Percentiles rank a stretch among this genome's conserved stretches.
Evolutionary conservation across 1,140 invertebrate species (phyloP).

Genomic region (Drosophila bocqueti): DNA sequence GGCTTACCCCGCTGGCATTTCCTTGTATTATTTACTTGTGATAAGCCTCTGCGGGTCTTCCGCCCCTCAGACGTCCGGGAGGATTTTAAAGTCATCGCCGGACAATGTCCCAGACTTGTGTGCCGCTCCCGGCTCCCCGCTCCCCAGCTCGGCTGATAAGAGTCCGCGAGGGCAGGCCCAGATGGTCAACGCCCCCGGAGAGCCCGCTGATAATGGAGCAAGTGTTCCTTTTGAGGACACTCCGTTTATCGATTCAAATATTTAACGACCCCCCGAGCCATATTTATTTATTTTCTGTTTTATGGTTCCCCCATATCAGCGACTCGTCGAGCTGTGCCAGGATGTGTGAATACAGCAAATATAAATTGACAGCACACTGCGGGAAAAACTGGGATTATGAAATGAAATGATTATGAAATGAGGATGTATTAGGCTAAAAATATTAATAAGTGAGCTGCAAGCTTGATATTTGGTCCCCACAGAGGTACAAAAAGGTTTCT

Average conservation of each 20-base stretch:
- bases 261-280: conserved; percentile 14
- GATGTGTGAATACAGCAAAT: conserved; percentile 22
- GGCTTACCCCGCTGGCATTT: conserved; percentile 32
- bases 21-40: conserved; percentile 68
- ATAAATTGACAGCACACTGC: background rate
- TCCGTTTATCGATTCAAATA: conserved; percentile 24
- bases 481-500: too few relatives aligned
- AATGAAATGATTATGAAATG: too few relatives aligned
- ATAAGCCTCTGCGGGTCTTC: conserved; percentile 79
- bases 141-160: conserved; percentile 53
- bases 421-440: too few relatives aligned
- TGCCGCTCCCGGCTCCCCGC: conserved; percentile 9
- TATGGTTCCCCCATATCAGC: conserved; percentile 16
- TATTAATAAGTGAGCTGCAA: too few relatives aligned
- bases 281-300: conserved; percentile 23
- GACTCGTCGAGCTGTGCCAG: conserved; percentile 5
- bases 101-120: conserved; percentile 62
- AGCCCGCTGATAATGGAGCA: conserved; percentile 50
- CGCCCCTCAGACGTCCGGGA: conserved; percentile 49
- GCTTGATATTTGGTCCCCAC: background rate
- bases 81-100: conserved; percentile 69
- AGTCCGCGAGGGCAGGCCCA: conserved; percentile 13
- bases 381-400: background rate
- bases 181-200: conserved; percentile 66
- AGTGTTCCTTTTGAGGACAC: conserved; percentile 37